These are phyloP conservation scores for Heterohyrax brucei DNA, from an alignment of 2,797 vertebrate genomes.

Conservation along the genomic window DNA sequence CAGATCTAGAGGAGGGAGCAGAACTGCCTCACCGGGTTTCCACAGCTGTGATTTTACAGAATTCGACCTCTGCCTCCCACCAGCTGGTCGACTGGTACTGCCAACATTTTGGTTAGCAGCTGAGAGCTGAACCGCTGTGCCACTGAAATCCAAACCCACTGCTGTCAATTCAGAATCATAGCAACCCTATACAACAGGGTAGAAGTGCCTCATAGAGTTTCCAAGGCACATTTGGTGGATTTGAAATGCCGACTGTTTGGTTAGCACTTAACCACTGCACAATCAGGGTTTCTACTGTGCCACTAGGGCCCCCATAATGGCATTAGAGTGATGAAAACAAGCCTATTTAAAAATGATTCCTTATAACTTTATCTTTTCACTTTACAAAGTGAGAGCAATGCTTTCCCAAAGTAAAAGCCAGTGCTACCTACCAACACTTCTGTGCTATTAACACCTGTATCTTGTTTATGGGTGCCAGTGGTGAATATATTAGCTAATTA, in stretches of 20 bases:
- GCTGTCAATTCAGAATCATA: too few relatives aligned
- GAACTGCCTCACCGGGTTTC: neutral
- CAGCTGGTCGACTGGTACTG: neutral
- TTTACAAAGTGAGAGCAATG: slow-evolving; percentile 48
- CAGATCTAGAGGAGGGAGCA: neutral
- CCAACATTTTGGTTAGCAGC: neutral
- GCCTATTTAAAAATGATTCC: neutral
- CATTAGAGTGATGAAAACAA: neutral
- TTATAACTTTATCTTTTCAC: slow-evolving; percentile 52
- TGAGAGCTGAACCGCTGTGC: neutral
- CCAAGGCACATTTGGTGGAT: too few relatives aligned
- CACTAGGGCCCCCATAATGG: neutral
- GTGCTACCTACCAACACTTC: neutral
- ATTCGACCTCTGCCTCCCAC: neutral
- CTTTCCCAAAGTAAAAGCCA: slow-evolving; percentile 50
- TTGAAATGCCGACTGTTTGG: too few relatives aligned
- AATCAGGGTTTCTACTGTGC: neutral
- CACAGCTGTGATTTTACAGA: neutral
- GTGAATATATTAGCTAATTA: slow-evolving; percentile 83
- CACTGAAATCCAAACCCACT: neutral
- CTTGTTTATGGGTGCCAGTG: slow-evolving; percentile 73
- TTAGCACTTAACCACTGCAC: too few relatives aligned
- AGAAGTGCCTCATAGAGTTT: too few relatives aligned
- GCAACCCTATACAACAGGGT: too few relatives aligned
- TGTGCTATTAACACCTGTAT: slow-evolving; percentile 71